A percentile compares a stretch with the other conserved stretches of the same genome.
Evolutionary conservation across 2,888 invertebrate genomes (phyloP).

Genomic region (Koerneria pararmatus): DNA sequence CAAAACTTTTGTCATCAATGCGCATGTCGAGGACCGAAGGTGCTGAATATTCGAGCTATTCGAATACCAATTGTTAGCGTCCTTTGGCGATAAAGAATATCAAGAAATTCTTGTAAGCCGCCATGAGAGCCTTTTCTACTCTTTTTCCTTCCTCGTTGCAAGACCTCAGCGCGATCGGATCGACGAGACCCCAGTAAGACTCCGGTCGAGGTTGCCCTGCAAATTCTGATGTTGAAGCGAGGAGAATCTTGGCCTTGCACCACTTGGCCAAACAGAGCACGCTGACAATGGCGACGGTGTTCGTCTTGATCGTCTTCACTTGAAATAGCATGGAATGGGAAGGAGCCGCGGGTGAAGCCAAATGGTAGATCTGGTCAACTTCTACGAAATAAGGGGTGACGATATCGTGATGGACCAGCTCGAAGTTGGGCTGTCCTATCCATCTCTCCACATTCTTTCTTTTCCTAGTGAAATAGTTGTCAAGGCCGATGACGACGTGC

Average conservation of each 20-base stretch:
- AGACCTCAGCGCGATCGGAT: constrained; percentile 82
- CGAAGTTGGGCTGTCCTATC: constrained; percentile 98
- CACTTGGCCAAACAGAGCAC: constrained; percentile 61
- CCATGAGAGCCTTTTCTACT: constrained; percentile 88
- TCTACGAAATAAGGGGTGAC: constrained; percentile 95
- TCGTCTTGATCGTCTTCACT: constrained; percentile 97
- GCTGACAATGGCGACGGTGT: constrained; percentile 77
- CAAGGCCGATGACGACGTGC: constrained; percentile 73
- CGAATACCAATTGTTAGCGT: too few relatives aligned
- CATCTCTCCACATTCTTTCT: constrained; percentile 96
- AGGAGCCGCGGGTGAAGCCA: constrained; percentile 97
- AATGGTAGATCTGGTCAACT: constrained; percentile 87
- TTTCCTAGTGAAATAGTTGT: constrained; percentile 95
- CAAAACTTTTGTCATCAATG: too few relatives aligned
- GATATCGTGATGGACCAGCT: constrained; percentile 95
- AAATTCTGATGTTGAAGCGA: constrained; percentile 97
- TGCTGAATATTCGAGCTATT: too few relatives aligned
- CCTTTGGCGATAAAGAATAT: too few relatives aligned
- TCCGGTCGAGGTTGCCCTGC: constrained; percentile 99
- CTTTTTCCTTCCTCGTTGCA: constrained; percentile 99
- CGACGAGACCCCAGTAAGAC: constrained; percentile 91
- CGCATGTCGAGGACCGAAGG: too few relatives aligned
- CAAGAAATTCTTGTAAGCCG: too few relatives aligned
- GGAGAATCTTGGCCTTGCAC: constrained; percentile 61
- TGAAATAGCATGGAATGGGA: constrained; percentile 99